A percentile compares a stretch with the other conserved stretches of the same genome.
Evolutionary conservation across 2,113 vertebrate species (phyloP).

Genomic region (Piprites chloris): DNA sequence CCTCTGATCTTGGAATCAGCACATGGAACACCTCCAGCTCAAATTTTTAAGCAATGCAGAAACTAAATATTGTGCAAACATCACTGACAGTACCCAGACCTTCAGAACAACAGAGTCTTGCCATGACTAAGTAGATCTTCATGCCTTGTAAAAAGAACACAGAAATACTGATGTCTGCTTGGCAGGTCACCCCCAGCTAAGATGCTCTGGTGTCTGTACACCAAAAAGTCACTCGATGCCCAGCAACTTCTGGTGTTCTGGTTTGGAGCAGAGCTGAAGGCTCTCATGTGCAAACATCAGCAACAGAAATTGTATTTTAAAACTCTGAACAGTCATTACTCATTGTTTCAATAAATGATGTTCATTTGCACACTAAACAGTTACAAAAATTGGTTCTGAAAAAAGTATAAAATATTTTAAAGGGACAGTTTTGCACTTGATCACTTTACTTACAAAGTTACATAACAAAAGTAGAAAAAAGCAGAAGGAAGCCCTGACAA

Average conservation of each 20-base stretch:
- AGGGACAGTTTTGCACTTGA: not conserved
- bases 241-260: not conserved
- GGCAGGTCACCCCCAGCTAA: not conserved
- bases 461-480: not conserved
- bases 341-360: not conserved
- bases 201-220: not conserved
- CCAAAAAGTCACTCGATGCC: not conserved
- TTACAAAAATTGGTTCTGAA: not conserved
- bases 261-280: not conserved
- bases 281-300: not conserved
- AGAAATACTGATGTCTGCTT: not conserved
- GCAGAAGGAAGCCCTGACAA: not conserved
- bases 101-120: not conserved
- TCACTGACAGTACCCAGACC: not conserved
- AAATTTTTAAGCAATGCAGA: fast-evolving
- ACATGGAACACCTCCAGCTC: fast-evolving
- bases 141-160: fast-evolving
- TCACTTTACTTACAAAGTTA: not conserved
- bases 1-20: fast-evolving
- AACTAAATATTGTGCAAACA: fast-evolving
- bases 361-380: not conserved
- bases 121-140: not conserved
- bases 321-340: not conserved
- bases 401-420: not conserved
- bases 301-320: not conserved